phyloP scores from a whole-genome alignment of 2,888 invertebrate genomes.

The Chymomyza procnemis region DNA sequence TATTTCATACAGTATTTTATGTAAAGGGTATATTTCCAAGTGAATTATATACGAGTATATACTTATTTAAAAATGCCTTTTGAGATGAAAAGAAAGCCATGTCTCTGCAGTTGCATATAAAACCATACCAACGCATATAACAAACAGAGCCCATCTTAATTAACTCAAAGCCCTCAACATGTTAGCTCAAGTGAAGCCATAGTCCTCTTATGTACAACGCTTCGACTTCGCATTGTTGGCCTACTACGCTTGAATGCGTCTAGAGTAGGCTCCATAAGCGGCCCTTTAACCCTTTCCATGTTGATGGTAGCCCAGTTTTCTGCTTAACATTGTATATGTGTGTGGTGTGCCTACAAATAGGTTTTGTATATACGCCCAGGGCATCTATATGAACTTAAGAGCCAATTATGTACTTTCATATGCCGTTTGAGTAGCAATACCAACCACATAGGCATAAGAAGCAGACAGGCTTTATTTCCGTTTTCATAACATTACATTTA shows the following conservation, averaged over 20 bases:
- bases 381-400: conserved; percentile 44
- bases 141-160: neutral
- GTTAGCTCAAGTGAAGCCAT: neutral
- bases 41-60: too few species aligned
- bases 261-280: conserved; percentile 60
- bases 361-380: conserved; percentile 39
- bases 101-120: neutral
- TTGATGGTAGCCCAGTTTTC: conserved; percentile 15
- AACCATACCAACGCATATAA: neutral
- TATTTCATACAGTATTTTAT: too few species aligned
- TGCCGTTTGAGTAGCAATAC: neutral
- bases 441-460: neutral
- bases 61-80: too few species aligned
- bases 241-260: neutral
- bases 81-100: neutral
- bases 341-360: conserved; percentile 32
- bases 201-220: neutral
- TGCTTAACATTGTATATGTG: neutral
- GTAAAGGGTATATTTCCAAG: too few species aligned
- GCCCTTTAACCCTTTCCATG: conserved; percentile 61
- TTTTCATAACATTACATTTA: conserved; percentile 51
- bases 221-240: neutral
- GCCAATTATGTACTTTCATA: conserved; percentile 63
- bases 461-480: too few species aligned
- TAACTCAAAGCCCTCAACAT: neutral